Percentiles rank a stretch among this genome's conserved stretches.
phyloP scores from a whole-genome alignment of 2,113 vertebrate genomes.

The Chamaea fasciata region DNA sequence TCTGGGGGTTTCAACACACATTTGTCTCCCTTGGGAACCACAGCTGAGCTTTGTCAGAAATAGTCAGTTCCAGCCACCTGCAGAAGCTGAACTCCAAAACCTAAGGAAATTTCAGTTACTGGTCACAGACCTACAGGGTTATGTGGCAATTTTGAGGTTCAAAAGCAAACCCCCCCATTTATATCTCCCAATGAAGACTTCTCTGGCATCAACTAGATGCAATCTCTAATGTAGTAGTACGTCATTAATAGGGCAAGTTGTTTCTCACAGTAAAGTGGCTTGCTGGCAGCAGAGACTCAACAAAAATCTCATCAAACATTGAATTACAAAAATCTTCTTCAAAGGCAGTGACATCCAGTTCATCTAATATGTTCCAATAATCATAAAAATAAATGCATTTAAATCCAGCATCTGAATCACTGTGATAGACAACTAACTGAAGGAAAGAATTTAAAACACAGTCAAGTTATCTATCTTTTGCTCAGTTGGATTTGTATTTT shows the following conservation, averaged over 20 bases:
- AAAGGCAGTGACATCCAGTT: neutral
- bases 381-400: neutral
- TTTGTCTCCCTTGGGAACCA: neutral
- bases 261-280: neutral
- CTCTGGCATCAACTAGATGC: neutral
- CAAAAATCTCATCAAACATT: neutral
- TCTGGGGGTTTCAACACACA: neutral
- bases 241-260: neutral
- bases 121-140: neutral
- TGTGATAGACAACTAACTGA: neutral
- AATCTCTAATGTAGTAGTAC: neutral
- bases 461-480: neutral
- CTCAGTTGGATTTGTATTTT: neutral
- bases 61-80: neutral
- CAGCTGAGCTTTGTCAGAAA: neutral
- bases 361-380: neutral
- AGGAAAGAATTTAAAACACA: neutral
- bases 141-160: neutral
- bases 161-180: neutral
- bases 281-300: neutral
- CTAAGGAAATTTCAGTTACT: neutral
- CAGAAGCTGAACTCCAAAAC: neutral
- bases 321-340: neutral
- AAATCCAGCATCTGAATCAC: neutral
- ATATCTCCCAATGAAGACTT: neutral